These are phyloP conservation scores for Eilema sororculum DNA, from an alignment of 2,888 invertebrate species.

Conservation along the genomic window DNA sequence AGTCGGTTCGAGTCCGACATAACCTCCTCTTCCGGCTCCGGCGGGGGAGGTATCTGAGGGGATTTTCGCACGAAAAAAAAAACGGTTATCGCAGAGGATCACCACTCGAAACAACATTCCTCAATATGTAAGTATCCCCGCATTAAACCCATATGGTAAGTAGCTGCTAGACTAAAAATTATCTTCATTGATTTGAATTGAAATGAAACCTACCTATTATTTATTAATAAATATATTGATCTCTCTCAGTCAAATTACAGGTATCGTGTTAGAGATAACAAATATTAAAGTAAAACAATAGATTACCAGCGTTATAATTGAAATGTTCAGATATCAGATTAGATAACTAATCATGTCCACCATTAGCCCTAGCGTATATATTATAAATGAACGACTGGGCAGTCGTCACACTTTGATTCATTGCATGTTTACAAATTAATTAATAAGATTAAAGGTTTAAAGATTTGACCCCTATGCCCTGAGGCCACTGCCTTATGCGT, in stretches of 20 bases:
- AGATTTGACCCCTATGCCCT: no score
- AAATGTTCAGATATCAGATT: not conserved
- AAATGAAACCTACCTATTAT: no score
- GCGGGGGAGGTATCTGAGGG: no score
- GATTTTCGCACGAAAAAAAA: no score
- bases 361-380: not conserved
- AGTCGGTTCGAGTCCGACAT: no score
- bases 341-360: not conserved
- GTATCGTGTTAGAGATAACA: conserved; percentile 1
- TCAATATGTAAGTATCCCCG: not conserved
- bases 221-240: not conserved
- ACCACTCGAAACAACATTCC: not conserved
- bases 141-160: not conserved
- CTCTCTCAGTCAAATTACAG: not conserved
- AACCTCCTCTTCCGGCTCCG: no score
- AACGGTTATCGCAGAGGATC: no score
- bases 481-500: no score
- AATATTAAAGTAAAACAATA: not conserved
- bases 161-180: not conserved
- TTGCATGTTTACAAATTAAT: not conserved
- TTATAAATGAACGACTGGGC: not conserved
- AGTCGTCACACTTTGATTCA: not conserved
- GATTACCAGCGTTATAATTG: not conserved
- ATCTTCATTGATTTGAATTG: no score
- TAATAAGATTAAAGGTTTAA: no score